Base-by-base conservation (phyloP, 2,113 vertebrate species). In the Dasyprocta punctata region DNA sequence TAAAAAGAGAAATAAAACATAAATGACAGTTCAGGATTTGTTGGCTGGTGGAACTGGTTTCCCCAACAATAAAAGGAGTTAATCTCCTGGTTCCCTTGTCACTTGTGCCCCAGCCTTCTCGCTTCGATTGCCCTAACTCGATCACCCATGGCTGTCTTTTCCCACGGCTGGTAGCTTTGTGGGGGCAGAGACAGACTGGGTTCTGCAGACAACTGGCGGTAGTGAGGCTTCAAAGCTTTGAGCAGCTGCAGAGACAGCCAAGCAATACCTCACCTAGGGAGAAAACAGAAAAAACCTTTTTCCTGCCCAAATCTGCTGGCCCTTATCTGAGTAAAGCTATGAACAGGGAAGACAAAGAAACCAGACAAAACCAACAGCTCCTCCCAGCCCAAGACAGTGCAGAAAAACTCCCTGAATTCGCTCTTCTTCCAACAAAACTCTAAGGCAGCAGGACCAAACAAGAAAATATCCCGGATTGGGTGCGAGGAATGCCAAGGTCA, bases 401-500 rank as follows among this genome's bases (percentile, higher is more conserved):
- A 65, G 88, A 81, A 65, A 71, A 52, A 78, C 52, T 30, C 63
- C 28, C 11, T 60, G 33, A 44, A 91, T 65, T 82, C 38, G 92
- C 5, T 71, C 58, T 54, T 65, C 56, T 63, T 85, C 61, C 56
- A 84, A 33, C 33, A 73, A 75, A 83, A 93, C 91, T 56, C 65
- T 69, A 88, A 94, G 88, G 52, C 81, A 69, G 67, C 60, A 9
- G 38, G 33, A 73, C 69, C 38, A 22, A 69, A 82, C 90, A 89
- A 71, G 56, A 90, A 90, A 86, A 54, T 86, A 63, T 22, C 36
- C n/a, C n/a, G 1, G 20, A 26, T 54, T 44, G 78, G 41, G 67
- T 83, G 26, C 89, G 14, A 69, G 17, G 56, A 80, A 93, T 38
- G 81, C 84, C 88, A 22, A 78, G 54, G 86, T 93, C 87, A 93